Percentiles rank a stretch among this genome's conserved stretches.
phyloP scores from a whole-genome alignment of 2,797 vertebrate genomes.

The Phalloptychus januarius region DNA sequence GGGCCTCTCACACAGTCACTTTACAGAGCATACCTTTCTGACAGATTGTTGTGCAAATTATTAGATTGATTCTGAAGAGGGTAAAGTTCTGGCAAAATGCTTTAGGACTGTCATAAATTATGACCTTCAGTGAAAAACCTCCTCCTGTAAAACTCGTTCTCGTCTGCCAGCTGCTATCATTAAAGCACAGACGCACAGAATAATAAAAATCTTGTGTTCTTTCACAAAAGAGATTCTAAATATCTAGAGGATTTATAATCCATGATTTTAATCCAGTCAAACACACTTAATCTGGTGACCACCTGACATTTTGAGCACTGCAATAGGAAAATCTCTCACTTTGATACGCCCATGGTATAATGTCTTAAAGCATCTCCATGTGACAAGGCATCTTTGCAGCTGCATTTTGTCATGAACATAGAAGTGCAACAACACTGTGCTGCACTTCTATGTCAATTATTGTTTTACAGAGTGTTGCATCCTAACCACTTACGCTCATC shows the following conservation, averaged over 20 bases:
- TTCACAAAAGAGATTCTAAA: conserved; percentile 50
- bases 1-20: neutral
- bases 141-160: conserved; percentile 19
- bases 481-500: neutral
- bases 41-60: neutral
- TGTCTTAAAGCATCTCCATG: conserved; percentile 1
- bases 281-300: conserved; percentile 45
- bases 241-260: conserved; percentile 60
- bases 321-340: conserved; percentile 23
- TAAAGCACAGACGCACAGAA: conserved; percentile 21
- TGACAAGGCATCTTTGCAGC: neutral
- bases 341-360: conserved; percentile 10
- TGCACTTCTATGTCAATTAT: neutral
- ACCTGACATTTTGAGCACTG: conserved; percentile 45
- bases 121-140: conserved; percentile 20
- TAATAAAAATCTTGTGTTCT: conserved; percentile 21
- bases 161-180: conserved; percentile 27
- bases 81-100: neutral
- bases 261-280: conserved; percentile 57
- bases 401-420: neutral
- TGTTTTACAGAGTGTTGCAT: neutral
- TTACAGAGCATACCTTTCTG: neutral
- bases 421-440: neutral
- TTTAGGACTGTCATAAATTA: neutral
- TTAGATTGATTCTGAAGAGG: neutral